These are phyloP conservation scores for Druceiella hillmani DNA, from an alignment of 2,888 invertebrate species.

Conservation along the genomic window DNA sequence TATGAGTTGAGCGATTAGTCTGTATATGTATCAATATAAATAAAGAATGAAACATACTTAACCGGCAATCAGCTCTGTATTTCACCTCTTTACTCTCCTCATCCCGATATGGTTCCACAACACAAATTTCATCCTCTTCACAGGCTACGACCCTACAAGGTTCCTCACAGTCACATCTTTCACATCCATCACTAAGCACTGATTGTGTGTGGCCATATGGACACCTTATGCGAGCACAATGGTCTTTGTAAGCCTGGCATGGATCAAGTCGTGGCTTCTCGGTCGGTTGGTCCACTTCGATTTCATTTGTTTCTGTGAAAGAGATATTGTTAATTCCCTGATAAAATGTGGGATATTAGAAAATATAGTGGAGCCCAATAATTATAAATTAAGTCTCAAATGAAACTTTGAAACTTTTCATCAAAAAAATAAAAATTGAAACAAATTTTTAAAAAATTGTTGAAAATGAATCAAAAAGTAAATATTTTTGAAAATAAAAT, in stretches of 20 bases:
- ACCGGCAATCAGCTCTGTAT: slow-evolving; percentile 59
- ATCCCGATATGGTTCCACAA: slow-evolving; percentile 53
- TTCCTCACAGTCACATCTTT: slow-evolving; percentile 67
- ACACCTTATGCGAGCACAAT: slow-evolving; percentile 62
- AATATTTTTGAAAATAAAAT: too few species aligned
- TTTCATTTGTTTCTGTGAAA: slow-evolving; percentile 32
- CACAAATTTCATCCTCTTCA: slow-evolving; percentile 60
- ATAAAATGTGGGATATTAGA: too few species aligned
- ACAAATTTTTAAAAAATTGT: too few species aligned
- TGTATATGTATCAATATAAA: too few species aligned
- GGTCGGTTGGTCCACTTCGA: slow-evolving; percentile 32
- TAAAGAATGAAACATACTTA: slow-evolving; percentile 43
- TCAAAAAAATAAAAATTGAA: too few species aligned
- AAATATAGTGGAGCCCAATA: too few species aligned
- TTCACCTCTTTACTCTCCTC: slow-evolving; percentile 32
- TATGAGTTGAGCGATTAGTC: too few species aligned
- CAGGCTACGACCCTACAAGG: slow-evolving; percentile 65
- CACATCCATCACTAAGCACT: slow-evolving; percentile 59
- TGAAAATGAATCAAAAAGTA: too few species aligned
- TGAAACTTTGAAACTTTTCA: too few species aligned
- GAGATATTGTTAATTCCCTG: not conserved
- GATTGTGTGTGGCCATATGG: slow-evolving; percentile 62
- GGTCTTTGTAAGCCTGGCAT: slow-evolving; percentile 53
- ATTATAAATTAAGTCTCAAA: too few species aligned
- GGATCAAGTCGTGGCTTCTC: slow-evolving; percentile 8